Percentiles rank a stretch among this genome's conserved stretches.
Evolutionary conservation across 53 echinoderm and acorn worm genomes (phyloP).

Genomic region (Temnopleurus reevesii): DNA sequence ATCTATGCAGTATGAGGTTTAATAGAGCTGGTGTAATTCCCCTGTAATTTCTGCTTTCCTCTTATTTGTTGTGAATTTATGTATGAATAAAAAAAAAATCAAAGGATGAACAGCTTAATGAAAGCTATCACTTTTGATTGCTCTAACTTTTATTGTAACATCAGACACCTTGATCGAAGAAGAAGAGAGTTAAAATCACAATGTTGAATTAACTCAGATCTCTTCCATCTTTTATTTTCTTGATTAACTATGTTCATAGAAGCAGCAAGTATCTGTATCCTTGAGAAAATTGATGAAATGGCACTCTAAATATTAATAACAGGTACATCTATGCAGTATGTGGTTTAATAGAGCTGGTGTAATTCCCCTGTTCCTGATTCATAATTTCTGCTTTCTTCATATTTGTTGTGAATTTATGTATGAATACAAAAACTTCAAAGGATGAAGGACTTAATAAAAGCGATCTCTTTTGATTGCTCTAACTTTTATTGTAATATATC

Average conservation of each 20-base stretch:
- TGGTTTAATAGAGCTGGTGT: too few relatives aligned
- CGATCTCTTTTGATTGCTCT: neutral
- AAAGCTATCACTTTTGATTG: neutral
- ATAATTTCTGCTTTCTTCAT: too few relatives aligned
- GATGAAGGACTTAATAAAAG: neutral
- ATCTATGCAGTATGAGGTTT: too few relatives aligned
- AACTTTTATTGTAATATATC: neutral
- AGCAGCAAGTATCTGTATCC: neutral
- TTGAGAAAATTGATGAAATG: neutral
- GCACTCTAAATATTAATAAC: too few relatives aligned
- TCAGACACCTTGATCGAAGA: neutral
- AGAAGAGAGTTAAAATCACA: neutral
- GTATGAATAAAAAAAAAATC: too few relatives aligned
- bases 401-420: too few relatives aligned
- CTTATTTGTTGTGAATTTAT: too few relatives aligned
- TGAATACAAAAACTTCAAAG: too few relatives aligned
- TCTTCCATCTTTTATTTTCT: neutral
- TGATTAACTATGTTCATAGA: slow-evolving; percentile 5
- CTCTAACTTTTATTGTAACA: neutral
- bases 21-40: too few relatives aligned
- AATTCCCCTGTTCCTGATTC: too few relatives aligned
- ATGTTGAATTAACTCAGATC: neutral
- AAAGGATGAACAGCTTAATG: neutral
- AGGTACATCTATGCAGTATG: too few relatives aligned
- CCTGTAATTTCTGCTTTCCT: too few relatives aligned